Base-by-base conservation (phyloP, 2,888 invertebrate genomes). In the Eremobia ochroleuca region DNA sequence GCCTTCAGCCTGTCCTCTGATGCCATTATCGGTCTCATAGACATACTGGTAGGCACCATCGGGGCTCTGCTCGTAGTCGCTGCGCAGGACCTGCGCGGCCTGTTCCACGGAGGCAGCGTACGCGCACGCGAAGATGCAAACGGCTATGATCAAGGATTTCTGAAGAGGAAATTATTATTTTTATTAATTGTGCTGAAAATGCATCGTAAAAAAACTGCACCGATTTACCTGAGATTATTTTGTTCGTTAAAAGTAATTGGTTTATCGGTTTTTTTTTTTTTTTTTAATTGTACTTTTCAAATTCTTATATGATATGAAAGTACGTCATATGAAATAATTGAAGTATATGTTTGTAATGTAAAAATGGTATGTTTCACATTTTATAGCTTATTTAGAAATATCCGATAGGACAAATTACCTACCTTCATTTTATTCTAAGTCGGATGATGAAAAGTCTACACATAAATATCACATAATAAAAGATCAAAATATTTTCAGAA, bases 1-100 rank as follows among this genome's bases (percentile, higher is more conserved):
- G 59, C 97, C 97, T 0, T 90, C 81, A 71, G 97, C 97, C 34
- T 96, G 92, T 21, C 92, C 96, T 1, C 79, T 59, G 90, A 98
- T 98, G 37, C 97, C 97, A 85, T 98, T 97, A 40, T 96, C 97
- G 61, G 97, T 97, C 86, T 97, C 97, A 88, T 94, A 97, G 5
- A 78, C 92, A 83, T 91, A 97, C 64, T 91, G 87, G 94, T 95
- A 97, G 43, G 88, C 11, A n/a, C 97, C 97, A 0, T 97, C 97
- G 0, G 97, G 97, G 25, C 89, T 87, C 78, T 93, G 91, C 0
- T 97, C 93, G 85, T 90, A 94, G 28, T n/a, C 65, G 52, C 68
- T 90, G n/a, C 83, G 75, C 3, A 92, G 0, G 8, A 92, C 80
- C 13, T 72, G 5, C 0, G 93, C 90, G 0, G 2, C 37, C 5